These are phyloP conservation scores for Oreochromis mossambicus DNA, from an alignment of 2,797 vertebrate genomes.

Conservation along the genomic window DNA sequence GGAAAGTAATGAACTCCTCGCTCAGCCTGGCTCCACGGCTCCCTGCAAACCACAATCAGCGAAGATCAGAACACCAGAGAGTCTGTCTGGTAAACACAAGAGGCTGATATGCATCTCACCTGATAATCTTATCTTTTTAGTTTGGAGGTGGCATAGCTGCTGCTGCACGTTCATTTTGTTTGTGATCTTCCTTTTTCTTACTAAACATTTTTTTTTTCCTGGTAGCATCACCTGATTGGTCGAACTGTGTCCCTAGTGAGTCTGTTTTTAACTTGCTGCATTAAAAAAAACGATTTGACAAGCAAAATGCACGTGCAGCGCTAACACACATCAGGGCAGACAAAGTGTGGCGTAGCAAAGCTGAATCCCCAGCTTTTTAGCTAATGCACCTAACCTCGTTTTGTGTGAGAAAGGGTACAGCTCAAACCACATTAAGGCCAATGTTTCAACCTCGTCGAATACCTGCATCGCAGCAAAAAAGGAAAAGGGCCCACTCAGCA, in stretches of 20 bases:
- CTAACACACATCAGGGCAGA: neutral
- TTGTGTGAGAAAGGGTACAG: neutral
- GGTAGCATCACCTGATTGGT: neutral
- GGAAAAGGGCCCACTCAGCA: constrained; percentile 62
- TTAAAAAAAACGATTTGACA: neutral
- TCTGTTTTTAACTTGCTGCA: neutral
- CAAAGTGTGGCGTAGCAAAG: neutral
- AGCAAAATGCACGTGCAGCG: neutral
- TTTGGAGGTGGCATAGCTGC: neutral
- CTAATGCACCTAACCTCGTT: constrained; percentile 21
- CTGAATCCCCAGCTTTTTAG: neutral
- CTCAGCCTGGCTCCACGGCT: neutral
- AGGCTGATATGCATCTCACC: constrained; percentile 9
- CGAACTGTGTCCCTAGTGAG: neutral
- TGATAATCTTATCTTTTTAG: neutral
- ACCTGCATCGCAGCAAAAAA: constrained; percentile 57
- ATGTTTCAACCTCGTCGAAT: constrained; percentile 53
- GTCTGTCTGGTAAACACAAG: constrained; percentile 1
- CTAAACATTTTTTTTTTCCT: neutral
- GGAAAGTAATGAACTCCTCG: constrained; percentile 5
- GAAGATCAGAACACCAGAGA: neutral
- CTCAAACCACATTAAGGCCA: constrained; percentile 46
- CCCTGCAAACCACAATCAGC: neutral
- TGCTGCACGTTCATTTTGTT: neutral
- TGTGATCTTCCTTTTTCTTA: neutral